Evolutionary conservation across 2,888 invertebrate species (phyloP).

Genomic region (Noctua janthe): DNA sequence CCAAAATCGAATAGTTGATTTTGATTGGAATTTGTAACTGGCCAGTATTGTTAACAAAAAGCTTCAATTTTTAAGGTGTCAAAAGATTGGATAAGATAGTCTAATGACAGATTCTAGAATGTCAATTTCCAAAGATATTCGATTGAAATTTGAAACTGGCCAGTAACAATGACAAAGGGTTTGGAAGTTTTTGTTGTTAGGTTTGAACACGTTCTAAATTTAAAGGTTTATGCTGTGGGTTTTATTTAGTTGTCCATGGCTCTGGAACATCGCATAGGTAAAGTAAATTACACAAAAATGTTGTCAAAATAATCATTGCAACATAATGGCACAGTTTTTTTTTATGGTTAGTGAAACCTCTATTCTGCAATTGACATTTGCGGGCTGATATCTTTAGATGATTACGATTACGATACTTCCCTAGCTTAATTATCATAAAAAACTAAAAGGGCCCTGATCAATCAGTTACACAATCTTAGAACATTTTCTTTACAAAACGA

Average conservation of each 20-base stretch:
- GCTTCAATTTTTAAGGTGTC: background rate
- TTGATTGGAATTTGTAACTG: background rate
- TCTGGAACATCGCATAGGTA: background rate
- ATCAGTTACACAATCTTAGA: conserved; percentile 41
- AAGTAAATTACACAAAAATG: background rate
- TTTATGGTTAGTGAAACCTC: background rate
- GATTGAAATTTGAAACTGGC: background rate
- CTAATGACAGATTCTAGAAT: background rate
- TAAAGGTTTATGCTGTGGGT: background rate
- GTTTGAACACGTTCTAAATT: background rate
- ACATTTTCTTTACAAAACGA: conserved; percentile 34
- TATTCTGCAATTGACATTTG: background rate
- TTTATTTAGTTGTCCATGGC: background rate
- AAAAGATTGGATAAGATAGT: background rate
- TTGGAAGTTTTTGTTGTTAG: background rate
- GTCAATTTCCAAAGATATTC: background rate
- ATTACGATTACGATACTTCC: background rate
- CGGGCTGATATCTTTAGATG: background rate
- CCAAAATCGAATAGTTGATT: background rate
- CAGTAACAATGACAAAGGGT: background rate
- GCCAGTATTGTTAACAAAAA: background rate
- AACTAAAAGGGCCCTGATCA: conserved; percentile 26
- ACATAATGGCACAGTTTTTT: background rate
- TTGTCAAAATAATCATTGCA: background rate
- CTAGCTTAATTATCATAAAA: background rate